A percentile compares a stretch with the other conserved stretches of the same genome.
phyloP scores from a whole-genome alignment of 92 coral and sea anemone species.

The Epizoanthus fatuus region DNA sequence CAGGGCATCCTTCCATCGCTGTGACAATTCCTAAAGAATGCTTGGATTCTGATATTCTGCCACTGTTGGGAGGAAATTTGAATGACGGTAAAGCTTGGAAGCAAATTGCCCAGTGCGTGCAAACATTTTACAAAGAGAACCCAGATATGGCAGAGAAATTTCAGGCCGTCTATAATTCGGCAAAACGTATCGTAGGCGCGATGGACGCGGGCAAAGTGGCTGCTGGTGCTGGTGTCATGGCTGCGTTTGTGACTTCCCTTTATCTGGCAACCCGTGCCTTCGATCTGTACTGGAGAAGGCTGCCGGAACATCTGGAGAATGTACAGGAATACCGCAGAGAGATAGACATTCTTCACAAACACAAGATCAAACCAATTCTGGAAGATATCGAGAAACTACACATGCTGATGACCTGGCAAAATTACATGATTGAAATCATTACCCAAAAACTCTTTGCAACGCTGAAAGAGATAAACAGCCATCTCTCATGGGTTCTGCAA shows the following conservation, averaged over 20 bases:
- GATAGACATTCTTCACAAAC: background rate
- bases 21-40: background rate
- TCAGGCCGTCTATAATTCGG: background rate
- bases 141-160: background rate
- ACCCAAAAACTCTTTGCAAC: background rate
- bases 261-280: background rate
- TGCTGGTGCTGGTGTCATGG: no score
- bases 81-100: background rate
- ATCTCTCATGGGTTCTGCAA: background rate
- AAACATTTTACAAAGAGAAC: background rate
- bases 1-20: background rate
- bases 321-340: background rate
- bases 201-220: no score
- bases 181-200: no score
- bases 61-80: background rate
- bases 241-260: background rate
- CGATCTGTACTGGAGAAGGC: background rate
- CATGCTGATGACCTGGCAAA: background rate
- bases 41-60: background rate
- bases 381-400: no score
- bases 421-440: background rate
- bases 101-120: background rate
- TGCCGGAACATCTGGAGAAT: slow-evolving; percentile 6
- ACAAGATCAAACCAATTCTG: background rate
- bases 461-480: background rate